Evolutionary conservation across 2,113 vertebrate genomes (phyloP), one percentile per base, ranked within the genome.

Genomic region (Meleagris gallopavo): DNA sequence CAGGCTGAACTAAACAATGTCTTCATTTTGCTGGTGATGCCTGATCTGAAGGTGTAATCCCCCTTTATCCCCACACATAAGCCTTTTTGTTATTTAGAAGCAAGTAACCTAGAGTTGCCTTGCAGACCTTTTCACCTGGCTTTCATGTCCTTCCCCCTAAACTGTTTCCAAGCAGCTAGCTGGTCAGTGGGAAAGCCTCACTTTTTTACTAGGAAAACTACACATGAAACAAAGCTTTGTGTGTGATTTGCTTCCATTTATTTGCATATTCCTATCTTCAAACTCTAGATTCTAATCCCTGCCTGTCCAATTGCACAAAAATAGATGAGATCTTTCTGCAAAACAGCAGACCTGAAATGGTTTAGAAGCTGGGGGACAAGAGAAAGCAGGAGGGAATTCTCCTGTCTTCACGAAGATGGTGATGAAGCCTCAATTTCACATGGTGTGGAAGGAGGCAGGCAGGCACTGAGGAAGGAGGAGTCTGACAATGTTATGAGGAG

Each of bases 401-500:
- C 78, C 55, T 90, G 78, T 64, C 79, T 60, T 92, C 16, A 2
- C 61, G 90, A 95, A 73, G 92, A 90, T 83, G 80, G 64, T 65
- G 85, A 58, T 60, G 89, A 24, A 80, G 79, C 85, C 83, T 93
- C 11, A 6, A 83, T 91, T 95, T 96, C 90, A 43, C 67, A 57
- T 15, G 60, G 85, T 71, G 76, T 96, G 83, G 95, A 94, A 96
- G 90, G 94, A 92, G 92, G 84, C 65, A 93, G 30, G 83, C 72
- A 95, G 96, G 86, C 86, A 89, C 91, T 92, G 90, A 96, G 84
- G 93, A 78, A 77, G 57, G 66, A 89, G 86, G 95, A 93, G 94
- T 97, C 97, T 97, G 98, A 97, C 98, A 97, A 96, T 93, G 76
- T 98, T 98, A 97, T 61, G 93, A 95, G 97, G 85, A 97, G 95